Conservation (phyloP, 1,140 invertebrate genomes). For the Aphelenchoides fujianensis region DNA sequence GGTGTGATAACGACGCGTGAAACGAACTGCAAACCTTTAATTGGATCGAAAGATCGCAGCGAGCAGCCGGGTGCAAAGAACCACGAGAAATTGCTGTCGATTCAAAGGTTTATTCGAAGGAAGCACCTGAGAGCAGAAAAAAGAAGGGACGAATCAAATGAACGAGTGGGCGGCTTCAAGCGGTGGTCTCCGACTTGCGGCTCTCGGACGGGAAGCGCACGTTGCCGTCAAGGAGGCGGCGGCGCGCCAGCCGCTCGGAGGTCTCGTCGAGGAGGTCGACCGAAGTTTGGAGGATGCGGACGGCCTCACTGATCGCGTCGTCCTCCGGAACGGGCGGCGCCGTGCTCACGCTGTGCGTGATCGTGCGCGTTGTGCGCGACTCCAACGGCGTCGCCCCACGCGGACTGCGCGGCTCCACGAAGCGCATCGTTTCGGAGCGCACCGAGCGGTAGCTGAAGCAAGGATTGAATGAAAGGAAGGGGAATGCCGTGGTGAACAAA, state of each 20-base stretch:
- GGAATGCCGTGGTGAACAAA: too few relatives aligned
- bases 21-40: too few relatives aligned
- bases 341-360: not conserved
- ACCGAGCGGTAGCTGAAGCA: slow-evolving; percentile 13
- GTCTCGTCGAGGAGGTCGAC: slow-evolving; percentile 32
- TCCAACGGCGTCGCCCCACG: not conserved
- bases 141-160: too few relatives aligned
- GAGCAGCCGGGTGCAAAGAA: too few relatives aligned
- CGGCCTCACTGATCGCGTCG: slow-evolving; percentile 20
- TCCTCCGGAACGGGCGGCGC: slow-evolving; percentile 7
- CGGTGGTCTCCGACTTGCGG: slow-evolving; percentile 11
- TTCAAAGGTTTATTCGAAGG: too few relatives aligned
- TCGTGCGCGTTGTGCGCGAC: not conserved
- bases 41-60: too few relatives aligned
- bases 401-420: not conserved
- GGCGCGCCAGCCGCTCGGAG: slow-evolving; percentile 5
- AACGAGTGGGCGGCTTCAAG: too few relatives aligned
- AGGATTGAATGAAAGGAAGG: too few relatives aligned
- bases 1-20: too few relatives aligned
- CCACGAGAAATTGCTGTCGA: too few relatives aligned
- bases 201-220: not conserved
- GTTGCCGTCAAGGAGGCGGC: not conserved
- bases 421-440: not conserved
- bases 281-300: slow-evolving; percentile 30
- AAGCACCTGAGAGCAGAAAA: not conserved